Evolutionary conservation across 2,888 invertebrate genomes (phyloP).

Genomic region (Oscheius onirici): DNA sequence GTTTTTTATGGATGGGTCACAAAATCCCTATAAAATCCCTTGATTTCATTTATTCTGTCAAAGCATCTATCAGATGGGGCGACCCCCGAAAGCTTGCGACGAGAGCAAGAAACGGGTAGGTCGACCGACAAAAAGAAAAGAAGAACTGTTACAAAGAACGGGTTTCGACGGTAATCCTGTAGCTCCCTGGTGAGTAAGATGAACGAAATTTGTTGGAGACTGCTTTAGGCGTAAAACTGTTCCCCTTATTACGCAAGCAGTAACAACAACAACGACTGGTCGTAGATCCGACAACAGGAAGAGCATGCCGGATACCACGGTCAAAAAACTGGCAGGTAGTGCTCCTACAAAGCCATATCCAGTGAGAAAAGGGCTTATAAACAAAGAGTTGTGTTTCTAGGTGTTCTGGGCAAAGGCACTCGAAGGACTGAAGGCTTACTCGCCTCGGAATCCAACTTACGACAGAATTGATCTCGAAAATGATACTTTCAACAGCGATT

Average conservation of each 20-base stretch:
- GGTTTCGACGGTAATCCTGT: conserved; percentile 84
- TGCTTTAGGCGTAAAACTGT: conserved; percentile 83
- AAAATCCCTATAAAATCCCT: not conserved
- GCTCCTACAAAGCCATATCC: conserved; percentile 39
- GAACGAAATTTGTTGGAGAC: not conserved
- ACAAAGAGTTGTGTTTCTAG: conserved; percentile 35
- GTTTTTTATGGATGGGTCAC: not conserved
- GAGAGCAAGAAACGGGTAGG: conserved; percentile 34
- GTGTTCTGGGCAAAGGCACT: conserved; percentile 69
- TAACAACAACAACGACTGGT: conserved; percentile 82
- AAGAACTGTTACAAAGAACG: conserved; percentile 36
- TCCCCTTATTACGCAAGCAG: conserved; percentile 97
- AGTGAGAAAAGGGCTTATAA: not conserved
- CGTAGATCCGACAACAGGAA: conserved; percentile 47
- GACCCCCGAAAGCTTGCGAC: conserved; percentile 29
- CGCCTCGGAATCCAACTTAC: conserved; percentile 56
- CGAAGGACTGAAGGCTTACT: conserved; percentile 59
- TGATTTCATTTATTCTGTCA: not conserved
- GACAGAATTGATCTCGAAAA: conserved; percentile 34
- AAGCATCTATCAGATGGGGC: conserved; percentile 3
- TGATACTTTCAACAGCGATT: conserved; percentile 29
- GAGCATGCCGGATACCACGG: conserved; percentile 27
- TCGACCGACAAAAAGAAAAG: conserved; percentile 37
- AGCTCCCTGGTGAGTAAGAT: conserved; percentile 80
- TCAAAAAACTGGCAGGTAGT: conserved; percentile 29